Evolutionary conservation across 2,797 vertebrate species (phyloP), one percentile per base, ranked within the genome.

Genomic region (Buphagus erythrorhynchus): DNA sequence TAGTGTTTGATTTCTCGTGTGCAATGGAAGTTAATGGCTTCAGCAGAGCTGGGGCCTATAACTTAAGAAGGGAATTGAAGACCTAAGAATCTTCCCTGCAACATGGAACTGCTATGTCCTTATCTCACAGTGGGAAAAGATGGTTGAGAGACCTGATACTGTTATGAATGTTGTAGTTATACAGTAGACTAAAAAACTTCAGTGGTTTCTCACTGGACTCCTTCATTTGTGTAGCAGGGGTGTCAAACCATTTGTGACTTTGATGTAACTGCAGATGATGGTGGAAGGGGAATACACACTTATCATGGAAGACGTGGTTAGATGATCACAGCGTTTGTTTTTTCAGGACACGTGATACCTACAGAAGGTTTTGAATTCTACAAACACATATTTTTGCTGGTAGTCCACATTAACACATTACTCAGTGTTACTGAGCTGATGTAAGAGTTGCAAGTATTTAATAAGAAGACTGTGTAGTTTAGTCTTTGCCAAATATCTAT

Each of bases 401-500:
- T 71, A 74, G 28, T 87, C 19, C 22, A 55, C 24, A 33, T 46
- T 65, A 61, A 69, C 87, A 82, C 2, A 13, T 81, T n/a, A n/a
- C n/a, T 92, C 26, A 0, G 0, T 55, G 3, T 59, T 93, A n/a
- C 13, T 86, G 65, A 90, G 4, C 13, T 76, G 42, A 26, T 54
- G 3, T 52, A 38, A 58, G 22, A 66, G 6, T 93, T 72, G 22
- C 24, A 61, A 42, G 19, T 88, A 63, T 65, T 83, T 92, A 63
- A 22, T 58, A 82, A 43, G 38, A 76, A 45, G 21, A 51, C 9
- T 0, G 0, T 22, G 9, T 54, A 66, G 6, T 52, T 11, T 63
- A 51, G 8, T 33, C 14, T 76, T 93, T 57, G 19, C 35, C 9
- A 38, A 35, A 14, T 80, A 86, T 26, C 40, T 59, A 2, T 31